phyloP scores from a whole-genome alignment of 2,797 vertebrate species.

The Alauda arvensis region DNA sequence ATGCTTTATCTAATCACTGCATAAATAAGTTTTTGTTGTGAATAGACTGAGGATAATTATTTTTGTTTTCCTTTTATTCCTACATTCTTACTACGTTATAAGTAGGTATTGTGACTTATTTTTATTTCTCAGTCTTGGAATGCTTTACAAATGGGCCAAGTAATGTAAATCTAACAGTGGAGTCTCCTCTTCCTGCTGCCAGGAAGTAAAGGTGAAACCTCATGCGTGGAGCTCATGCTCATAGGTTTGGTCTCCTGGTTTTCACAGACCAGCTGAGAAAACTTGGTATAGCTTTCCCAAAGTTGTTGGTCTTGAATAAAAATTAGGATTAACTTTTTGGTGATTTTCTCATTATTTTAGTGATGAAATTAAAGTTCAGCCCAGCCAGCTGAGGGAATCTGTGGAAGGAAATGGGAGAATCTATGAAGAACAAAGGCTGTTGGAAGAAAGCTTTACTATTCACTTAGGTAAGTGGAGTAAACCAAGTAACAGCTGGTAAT shows the following conservation, averaged over 20 bases:
- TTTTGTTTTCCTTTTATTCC: neutral
- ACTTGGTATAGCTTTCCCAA: neutral
- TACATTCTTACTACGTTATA: neutral
- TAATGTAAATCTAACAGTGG: neutral
- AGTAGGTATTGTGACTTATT: neutral
- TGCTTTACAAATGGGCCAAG: neutral
- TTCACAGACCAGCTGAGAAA: neutral
- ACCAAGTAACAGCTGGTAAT: neutral
- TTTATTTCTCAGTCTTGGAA: neutral
- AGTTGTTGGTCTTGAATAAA: neutral
- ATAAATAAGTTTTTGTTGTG: neutral
- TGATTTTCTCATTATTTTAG: constrained; percentile 64
- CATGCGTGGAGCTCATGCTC: neutral
- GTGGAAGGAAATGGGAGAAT: constrained; percentile 79
- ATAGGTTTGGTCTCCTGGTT: neutral
- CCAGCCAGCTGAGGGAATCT: constrained; percentile 84
- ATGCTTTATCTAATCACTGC: neutral
- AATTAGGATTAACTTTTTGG: neutral
- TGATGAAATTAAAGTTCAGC: constrained; percentile 94
- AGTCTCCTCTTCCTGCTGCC: neutral
- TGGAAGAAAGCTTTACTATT: constrained; percentile 98
- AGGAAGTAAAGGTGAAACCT: neutral
- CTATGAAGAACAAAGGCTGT: constrained; percentile 90
- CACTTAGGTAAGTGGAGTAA: constrained; percentile 83
- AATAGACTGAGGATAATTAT: neutral